Evolutionary conservation across 2,797 vertebrate species (phyloP), one percentile per base, ranked within the genome.

Genomic region (Pteronotus mesoamericanus): DNA sequence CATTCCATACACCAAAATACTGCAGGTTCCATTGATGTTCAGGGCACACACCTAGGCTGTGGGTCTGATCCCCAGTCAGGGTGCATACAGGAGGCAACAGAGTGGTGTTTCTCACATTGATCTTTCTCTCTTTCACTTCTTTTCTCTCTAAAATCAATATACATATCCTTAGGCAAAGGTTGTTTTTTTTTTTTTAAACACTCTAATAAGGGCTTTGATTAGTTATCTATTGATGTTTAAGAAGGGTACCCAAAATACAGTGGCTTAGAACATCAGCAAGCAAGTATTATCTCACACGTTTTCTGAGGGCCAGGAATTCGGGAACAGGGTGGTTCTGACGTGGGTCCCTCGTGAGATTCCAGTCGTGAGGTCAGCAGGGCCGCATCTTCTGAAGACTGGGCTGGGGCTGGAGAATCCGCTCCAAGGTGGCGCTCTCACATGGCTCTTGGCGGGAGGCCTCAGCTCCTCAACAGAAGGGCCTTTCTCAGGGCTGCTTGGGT

Each of bases 391-490:
- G 78, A 61, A 61, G 46, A 48, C 71, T 48, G 51, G 18, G 32
- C 44, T 21, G 85, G 69, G 66, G 37, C 77, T 14, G 12, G 24
- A 29, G 46, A 29, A 34, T 4, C 37, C 34, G 19, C 11, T 11
- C 64, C 51, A 15, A 15, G 22, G 34, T 24, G 24, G 18, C 16
- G 4, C 53, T 26, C 64, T 51, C 64, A 39, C 64, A 5, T 2
- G 0, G 16, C 34, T 21, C 9, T 32, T 32, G 66, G n/a, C 1
- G 5, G 55, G 68, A 61, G n/a, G 71, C 57, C 57, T 88, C n/a
- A 19, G 6, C 37, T 21, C 42, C 55, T 37, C 10, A 0, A 19
- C 24, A 16, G 0, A 0, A 3, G 69, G 59, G 51, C 16, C 48
- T 74, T 42, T 29, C 75, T 69, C n/a, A 0, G 37, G 10, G 14